phyloP scores from a whole-genome alignment of 2,113 vertebrate genomes.

The Cynopterus brachyotis region DNA sequence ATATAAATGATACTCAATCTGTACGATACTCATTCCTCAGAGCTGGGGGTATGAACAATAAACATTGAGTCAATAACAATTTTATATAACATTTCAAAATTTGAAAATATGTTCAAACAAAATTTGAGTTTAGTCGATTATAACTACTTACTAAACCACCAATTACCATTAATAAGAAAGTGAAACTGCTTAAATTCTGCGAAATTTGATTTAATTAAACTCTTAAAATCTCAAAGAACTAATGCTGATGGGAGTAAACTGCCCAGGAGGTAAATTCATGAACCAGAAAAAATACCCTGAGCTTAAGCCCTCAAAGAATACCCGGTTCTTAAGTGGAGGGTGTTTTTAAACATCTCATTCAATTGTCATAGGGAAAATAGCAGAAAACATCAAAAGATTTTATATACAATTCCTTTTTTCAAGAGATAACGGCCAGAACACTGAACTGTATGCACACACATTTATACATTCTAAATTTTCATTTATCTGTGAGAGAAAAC shows the following conservation, averaged over 20 bases:
- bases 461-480: background rate
- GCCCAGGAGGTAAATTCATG: background rate
- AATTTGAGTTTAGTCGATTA: background rate
- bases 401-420: background rate
- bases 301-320: background rate
- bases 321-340: background rate
- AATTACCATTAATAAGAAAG: constrained; percentile 3
- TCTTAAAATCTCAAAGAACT: background rate
- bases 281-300: background rate
- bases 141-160: background rate
- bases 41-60: background rate
- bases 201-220: constrained; percentile 37
- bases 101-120: background rate
- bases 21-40: background rate
- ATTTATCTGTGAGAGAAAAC: background rate
- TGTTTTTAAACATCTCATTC: background rate
- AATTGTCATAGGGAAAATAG: background rate
- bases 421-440: background rate
- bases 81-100: background rate
- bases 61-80: background rate
- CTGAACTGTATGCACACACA: background rate
- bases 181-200: background rate
- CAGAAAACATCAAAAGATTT: background rate
- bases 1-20: background rate
- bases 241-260: background rate